Conservation (phyloP, 2,888 invertebrate genomes). For the Heliconius cydno region DNA sequence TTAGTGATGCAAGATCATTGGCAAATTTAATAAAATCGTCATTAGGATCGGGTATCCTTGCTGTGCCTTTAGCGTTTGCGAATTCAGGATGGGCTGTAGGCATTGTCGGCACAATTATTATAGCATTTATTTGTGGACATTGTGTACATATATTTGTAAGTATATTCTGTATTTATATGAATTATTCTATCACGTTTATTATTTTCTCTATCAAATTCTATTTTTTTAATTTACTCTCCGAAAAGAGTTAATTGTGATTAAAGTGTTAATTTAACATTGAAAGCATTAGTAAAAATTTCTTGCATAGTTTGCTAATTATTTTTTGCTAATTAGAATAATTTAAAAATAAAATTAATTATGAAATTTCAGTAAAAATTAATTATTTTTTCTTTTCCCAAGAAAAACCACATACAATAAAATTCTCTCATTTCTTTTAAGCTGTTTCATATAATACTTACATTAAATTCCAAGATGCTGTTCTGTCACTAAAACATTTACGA, state of each 20-base stretch:
- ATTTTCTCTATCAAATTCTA: background rate
- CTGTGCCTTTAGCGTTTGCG: slow-evolving; percentile 87
- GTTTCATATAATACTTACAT: background rate
- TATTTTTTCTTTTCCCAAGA: no score
- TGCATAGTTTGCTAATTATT: background rate
- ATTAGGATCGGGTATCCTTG: slow-evolving; percentile 89
- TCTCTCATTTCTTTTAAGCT: slow-evolving; percentile 2
- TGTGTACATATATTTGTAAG: slow-evolving; percentile 80
- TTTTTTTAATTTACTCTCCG: background rate
- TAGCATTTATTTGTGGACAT: slow-evolving; percentile 74
- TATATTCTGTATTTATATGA: slow-evolving; percentile 42
- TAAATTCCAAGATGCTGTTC: background rate
- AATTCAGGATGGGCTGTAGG: slow-evolving; percentile 87
- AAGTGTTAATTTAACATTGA: background rate
- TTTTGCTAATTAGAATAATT: background rate
- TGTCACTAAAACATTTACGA: slow-evolving; percentile 16
- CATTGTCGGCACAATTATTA: slow-evolving; percentile 77
- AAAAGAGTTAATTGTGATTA: background rate
- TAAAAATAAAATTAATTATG: no score
- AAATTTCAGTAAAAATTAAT: no score
- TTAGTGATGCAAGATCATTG: slow-evolving; percentile 72
- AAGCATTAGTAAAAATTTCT: background rate
- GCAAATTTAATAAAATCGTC: slow-evolving; percentile 78
- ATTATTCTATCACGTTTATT: no score
- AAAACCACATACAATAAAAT: background rate